Evolutionary conservation across 2,113 vertebrate species (phyloP), one percentile per base, ranked within the genome.

Genomic region (Cisticola juncidis): DNA sequence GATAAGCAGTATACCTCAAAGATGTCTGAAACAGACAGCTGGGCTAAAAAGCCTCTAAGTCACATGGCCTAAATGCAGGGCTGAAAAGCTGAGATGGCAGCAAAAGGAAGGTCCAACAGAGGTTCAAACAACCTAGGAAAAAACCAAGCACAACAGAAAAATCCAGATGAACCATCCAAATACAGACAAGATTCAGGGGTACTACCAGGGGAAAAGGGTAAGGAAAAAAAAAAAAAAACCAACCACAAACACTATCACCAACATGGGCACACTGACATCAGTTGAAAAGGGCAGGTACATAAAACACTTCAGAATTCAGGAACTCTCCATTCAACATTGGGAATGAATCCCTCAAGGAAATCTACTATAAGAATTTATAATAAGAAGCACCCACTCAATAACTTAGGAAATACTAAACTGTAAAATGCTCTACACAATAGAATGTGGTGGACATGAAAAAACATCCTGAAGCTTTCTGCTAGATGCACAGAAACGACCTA

Each of bases 401-500:
- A 42, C 26, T 35, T 77, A 70, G 6, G 3, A 85, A 65, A 70
- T 57, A 38, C 20, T 24, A 8, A 81, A 62, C 47, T 22, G 23
- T 56, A 74, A 92, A 81, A 54, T 19, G 12, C 7, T 70, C 31
- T 65, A 35, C 19, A 56, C 19, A 56, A 25, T 6, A 61, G 6
- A 33, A 54, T 3, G 1, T 4, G 4, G 28, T 17, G 5, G 10
- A 71, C 5, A 16, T 36, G 16, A n/a, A 78, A 69, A 74, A 90
- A 1, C 12, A 51, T 11, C 35, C 23, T 28, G 4, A 81, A 71
- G 47, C 17, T 36, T 81, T 90, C 51, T 45, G n/a, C 44, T 45
- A 69, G 40, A 35, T 5, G 1, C 54, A 51, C 22, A 66, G 28
- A 61, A 84, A 53, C 0, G 0, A 78, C 9, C 28, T 50, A 33